These are phyloP conservation scores for Oreochromis grahami DNA, from an alignment of 2,797 vertebrate species.

Conservation along the genomic window DNA sequence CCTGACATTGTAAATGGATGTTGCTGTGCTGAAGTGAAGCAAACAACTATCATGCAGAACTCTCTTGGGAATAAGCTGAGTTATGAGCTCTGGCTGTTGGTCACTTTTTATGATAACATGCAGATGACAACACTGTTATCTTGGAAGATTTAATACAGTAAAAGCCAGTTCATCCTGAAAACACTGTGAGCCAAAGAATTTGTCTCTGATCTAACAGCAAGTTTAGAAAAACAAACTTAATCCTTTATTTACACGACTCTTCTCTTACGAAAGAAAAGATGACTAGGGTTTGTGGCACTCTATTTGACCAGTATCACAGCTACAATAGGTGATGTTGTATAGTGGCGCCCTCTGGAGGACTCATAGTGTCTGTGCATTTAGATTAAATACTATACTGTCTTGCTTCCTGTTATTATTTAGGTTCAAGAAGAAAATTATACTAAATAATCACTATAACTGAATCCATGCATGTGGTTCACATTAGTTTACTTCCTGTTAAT, in stretches of 20 bases:
- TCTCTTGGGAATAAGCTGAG: background rate
- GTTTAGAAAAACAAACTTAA: background rate
- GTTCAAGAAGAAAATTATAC: background rate
- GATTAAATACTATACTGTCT: background rate
- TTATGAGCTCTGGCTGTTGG: constrained; percentile 11
- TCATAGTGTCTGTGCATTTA: background rate
- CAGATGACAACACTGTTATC: background rate
- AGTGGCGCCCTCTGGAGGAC: constrained; percentile 42
- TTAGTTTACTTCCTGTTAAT: background rate
- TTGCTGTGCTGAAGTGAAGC: background rate
- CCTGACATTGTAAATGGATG: background rate
- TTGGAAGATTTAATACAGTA: background rate
- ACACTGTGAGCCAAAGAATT: background rate
- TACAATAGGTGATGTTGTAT: background rate
- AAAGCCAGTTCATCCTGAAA: background rate
- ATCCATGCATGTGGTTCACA: background rate
- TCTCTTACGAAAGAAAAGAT: background rate
- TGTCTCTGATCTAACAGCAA: background rate
- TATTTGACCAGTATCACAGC: background rate
- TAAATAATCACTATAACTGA: background rate
- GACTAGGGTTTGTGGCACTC: background rate
- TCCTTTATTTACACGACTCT: background rate
- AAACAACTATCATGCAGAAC: background rate
- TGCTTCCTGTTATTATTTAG: background rate
- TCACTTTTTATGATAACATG: constrained; percentile 6